Evolutionary conservation across 2,113 vertebrate genomes (phyloP).

Genomic region (Arothron firmamentum): DNA sequence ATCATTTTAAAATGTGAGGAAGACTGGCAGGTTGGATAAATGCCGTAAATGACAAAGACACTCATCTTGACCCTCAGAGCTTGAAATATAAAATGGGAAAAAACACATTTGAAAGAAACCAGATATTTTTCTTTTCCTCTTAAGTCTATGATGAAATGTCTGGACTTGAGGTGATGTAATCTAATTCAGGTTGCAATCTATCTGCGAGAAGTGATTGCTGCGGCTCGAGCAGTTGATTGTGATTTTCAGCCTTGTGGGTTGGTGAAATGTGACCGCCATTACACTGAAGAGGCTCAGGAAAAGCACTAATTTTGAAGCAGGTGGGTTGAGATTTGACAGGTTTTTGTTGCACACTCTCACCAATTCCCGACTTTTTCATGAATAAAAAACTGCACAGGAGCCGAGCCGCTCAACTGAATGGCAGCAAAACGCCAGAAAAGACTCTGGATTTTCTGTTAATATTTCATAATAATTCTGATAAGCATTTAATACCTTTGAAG

Average conservation of each 20-base stretch:
- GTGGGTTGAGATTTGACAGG: conserved; percentile 4
- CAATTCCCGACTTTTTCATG: no score
- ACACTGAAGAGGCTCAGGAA: conserved; percentile 25
- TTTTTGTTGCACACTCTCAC: no score
- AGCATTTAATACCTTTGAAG: neutral
- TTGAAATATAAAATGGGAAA: conserved; percentile 25
- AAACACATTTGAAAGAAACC: conserved; percentile 26
- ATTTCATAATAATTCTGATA: neutral
- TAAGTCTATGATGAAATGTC: conserved; percentile 64
- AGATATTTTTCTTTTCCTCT: conserved; percentile 39
- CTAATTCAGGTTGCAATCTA: conserved; percentile 55
- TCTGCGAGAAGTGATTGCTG: conserved; percentile 58
- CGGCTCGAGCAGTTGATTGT: conserved; percentile 58
- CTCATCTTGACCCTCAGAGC: conserved; percentile 37
- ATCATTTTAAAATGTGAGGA: neutral
- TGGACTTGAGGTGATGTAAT: conserved; percentile 65
- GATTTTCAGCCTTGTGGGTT: conserved; percentile 49
- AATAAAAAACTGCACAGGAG: neutral
- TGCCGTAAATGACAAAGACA: conserved; percentile 19
- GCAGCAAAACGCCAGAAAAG: no score
- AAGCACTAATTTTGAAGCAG: conserved; percentile 30
- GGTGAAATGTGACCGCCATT: conserved; percentile 43
- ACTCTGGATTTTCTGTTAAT: no score
- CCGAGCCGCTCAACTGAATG: no score
- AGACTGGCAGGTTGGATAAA: conserved; percentile 10